Evolutionary conservation across 2,797 vertebrate species (phyloP), one percentile per base, ranked within the genome.

Genomic region (Xerus rutilus): DNA sequence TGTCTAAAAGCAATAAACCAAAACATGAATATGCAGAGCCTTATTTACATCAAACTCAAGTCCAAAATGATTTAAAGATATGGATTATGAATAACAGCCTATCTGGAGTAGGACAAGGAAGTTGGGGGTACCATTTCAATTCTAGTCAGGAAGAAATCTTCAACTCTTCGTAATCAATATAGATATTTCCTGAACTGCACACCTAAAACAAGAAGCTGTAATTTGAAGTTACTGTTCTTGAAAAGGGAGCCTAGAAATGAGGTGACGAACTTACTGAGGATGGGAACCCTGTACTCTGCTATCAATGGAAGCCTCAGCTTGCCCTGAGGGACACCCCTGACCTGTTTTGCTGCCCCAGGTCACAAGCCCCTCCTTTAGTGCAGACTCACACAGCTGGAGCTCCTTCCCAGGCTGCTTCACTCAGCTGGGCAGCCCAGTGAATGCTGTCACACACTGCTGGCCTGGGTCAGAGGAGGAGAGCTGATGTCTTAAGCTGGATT

Each of bases 1-100:
- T 54, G 39, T 62, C 57, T 88, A 74, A 97, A 95, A 88, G 92
- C 72, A 90, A 83, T 86, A 95, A 97, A 86, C n/a, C 54, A 84
- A 57, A 72, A 32, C 85, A 96, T 96, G 96, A 96, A 95, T 94
- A 96, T 91, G 74, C 32, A 73, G 18, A 45, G 12, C 49, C 73
- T 95, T 93, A 86, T 96, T 96, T 94, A 78, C 77, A 88, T 95
- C 57, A 82, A 83, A 90, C 70, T 47, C 62, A 78, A 95, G 82
- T 92, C 20, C 89, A 93, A 35, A 67, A 65, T 96, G 78, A 91
- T 92, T 93, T 94, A 90, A 96, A 85, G 72, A 88, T 15, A 83
- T 28, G 5, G 13, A 72, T 86, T 89, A 57, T 83, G 89, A 92
- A 74, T 65, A 92, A 35, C 13, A 79, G 52, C 65, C 64, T 73